Evolutionary conservation across 2,888 invertebrate genomes (phyloP).

Genomic region (Acrobasis suavella): DNA sequence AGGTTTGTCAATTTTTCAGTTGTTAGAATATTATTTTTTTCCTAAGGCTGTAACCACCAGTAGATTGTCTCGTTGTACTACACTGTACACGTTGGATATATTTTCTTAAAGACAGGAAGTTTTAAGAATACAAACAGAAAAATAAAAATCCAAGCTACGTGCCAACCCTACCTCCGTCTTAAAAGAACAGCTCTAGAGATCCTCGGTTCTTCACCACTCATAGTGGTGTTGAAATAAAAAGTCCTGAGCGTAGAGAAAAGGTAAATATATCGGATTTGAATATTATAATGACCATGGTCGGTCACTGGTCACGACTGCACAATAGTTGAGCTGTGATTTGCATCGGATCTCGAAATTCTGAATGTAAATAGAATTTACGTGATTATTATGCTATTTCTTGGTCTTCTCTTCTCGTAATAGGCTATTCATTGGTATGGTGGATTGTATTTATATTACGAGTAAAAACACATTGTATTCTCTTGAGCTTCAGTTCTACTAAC

Average conservation of each 20-base stretch:
- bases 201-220: conserved; percentile 31
- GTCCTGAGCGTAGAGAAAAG: conserved; percentile 30
- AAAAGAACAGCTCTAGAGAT: conserved; percentile 40
- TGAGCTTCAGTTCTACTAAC: too few relatives aligned
- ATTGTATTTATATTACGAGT: too few relatives aligned
- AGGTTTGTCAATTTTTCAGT: too few relatives aligned
- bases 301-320: conserved; percentile 38
- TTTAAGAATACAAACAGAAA: too few relatives aligned
- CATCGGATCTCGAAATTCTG: conserved; percentile 39
- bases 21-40: too few relatives aligned
- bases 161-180: conserved; percentile 14
- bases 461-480: too few relatives aligned
- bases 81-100: too few relatives aligned
- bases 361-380: conserved; percentile 35
- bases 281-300: conserved; percentile 42
- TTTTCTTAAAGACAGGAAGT: too few relatives aligned
- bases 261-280: conserved; percentile 43
- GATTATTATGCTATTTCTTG: conserved; percentile 14
- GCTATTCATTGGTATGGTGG: too few relatives aligned
- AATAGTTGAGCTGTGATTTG: conserved; percentile 41
- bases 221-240: conserved; percentile 35
- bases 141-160: neutral
- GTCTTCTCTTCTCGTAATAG: neutral
- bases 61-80: too few relatives aligned
- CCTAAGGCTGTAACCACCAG: too few relatives aligned